Percentiles rank a stretch among this genome's conserved stretches.
phyloP scores from a whole-genome alignment of 37 sponge, comb jelly and placozoan genomes.

The Cliona cf. orientalis region DNA sequence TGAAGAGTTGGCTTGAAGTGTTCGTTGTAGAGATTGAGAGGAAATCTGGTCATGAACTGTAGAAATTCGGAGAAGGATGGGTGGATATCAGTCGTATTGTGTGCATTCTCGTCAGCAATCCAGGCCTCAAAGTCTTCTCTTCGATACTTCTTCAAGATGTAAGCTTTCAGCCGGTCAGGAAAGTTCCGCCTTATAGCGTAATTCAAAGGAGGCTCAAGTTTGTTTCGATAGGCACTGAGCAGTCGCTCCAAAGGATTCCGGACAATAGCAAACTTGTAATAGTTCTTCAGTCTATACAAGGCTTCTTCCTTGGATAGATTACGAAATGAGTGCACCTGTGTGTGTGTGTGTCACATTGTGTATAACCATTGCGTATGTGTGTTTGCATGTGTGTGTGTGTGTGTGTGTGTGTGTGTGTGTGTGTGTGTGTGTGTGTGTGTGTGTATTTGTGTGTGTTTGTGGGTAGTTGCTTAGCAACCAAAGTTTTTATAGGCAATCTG shows the following conservation, averaged over 20 bases:
- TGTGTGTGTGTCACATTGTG: too few species aligned
- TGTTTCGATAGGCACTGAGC: conserved; percentile 62
- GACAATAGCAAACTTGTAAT: conserved; percentile 64
- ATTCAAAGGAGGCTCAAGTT: conserved; percentile 25
- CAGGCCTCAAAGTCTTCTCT: neutral
- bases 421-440: too few species aligned
- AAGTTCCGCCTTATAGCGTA: conserved; percentile 8
- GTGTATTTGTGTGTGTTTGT: too few species aligned
- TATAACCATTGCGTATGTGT: conserved; percentile 4
- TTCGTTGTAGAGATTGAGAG: conserved; percentile 38
- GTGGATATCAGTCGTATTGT: conserved; percentile 7
- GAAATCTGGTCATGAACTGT: conserved; percentile 15
- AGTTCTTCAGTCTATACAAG: conserved; percentile 45
- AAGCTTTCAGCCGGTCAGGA: conserved; percentile 26
- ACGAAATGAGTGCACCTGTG: conserved; percentile 40
- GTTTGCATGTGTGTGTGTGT: conserved; percentile 26
- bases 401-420: conserved; percentile 30
- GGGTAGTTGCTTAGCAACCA: too few species aligned
- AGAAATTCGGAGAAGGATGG: conserved; percentile 39
- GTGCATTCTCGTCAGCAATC: neutral
- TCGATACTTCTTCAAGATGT: neutral
- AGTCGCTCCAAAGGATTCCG: conserved; percentile 71
- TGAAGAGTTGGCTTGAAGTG: conserved; percentile 52
- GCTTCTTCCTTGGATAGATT: conserved; percentile 35
- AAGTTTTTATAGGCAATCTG: too few species aligned